Percentiles rank a stretch among this genome's conserved stretches.
phyloP scores from a whole-genome alignment of 2,888 invertebrate species.

The Hedya salicella region DNA sequence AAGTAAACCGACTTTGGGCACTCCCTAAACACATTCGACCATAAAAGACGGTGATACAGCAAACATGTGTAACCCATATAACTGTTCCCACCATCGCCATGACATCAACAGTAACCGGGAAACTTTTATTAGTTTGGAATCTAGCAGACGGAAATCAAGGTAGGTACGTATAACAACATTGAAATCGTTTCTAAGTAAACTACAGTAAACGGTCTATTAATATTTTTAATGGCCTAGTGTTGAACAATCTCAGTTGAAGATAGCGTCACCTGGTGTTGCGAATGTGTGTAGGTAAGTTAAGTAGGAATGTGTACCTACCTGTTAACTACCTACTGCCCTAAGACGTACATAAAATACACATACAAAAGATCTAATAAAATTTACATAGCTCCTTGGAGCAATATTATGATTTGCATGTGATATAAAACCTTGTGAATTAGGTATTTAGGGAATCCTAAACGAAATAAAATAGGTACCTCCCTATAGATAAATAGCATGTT shows the following conservation, averaged over 20 bases:
- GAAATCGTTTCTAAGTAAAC: conserved; percentile 14
- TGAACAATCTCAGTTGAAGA: background rate
- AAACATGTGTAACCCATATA: conserved; percentile 43
- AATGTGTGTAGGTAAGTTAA: no score
- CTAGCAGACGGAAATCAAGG: conserved; percentile 29
- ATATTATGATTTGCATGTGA: no score
- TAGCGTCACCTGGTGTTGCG: no score
- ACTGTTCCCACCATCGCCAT: conserved; percentile 37
- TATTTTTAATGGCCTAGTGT: conserved; percentile 19
- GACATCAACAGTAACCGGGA: conserved; percentile 38
- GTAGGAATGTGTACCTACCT: no score
- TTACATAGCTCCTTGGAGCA: no score
- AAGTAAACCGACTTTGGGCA: conserved; percentile 25
- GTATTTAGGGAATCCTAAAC: no score
- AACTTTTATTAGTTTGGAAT: conserved; percentile 40
- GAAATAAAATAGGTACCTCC: no score
- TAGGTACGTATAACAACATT: conserved; percentile 15
- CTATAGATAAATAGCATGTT: no score
- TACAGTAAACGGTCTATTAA: conserved; percentile 6
- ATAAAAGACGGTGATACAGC: conserved; percentile 36
- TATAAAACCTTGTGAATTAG: no score
- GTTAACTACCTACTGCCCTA: no score
- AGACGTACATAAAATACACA: no score
- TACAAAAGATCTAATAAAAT: no score
- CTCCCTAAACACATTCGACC: conserved; percentile 38